phyloP scores from a whole-genome alignment of 1,140 invertebrate species.

The Doryteuthis pealeii region DNA sequence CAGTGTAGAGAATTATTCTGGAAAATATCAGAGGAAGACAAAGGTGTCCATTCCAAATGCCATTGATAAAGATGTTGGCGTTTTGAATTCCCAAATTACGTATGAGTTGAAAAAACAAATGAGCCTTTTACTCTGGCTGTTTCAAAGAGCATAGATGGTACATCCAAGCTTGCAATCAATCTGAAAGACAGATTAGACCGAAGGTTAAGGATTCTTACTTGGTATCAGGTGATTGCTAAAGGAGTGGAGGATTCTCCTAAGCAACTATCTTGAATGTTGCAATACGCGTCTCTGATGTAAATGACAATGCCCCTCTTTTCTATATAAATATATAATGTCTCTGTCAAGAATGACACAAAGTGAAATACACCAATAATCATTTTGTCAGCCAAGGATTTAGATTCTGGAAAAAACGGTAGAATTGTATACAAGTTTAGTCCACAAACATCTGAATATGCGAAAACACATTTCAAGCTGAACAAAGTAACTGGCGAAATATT shows the following conservation, averaged over 20 bases:
- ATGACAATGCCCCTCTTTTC: slow-evolving; percentile 73
- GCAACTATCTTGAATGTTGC: slow-evolving; percentile 71
- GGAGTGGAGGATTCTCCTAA: slow-evolving; percentile 81
- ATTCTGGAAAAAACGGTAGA: slow-evolving; percentile 45
- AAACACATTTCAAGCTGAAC: slow-evolving; percentile 80
- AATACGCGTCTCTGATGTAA: slow-evolving; percentile 35
- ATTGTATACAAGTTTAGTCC: slow-evolving; percentile 70
- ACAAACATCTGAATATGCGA: slow-evolving; percentile 87
- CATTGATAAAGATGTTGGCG: slow-evolving; percentile 66
- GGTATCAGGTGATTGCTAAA: slow-evolving; percentile 80
- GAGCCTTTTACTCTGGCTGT: slow-evolving; percentile 37
- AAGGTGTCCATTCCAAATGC: slow-evolving; percentile 69
- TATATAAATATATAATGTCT: slow-evolving; percentile 47
- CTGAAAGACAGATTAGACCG: slow-evolving; percentile 70
- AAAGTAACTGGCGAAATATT: slow-evolving; percentile 30
- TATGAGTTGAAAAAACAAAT: slow-evolving; percentile 47
- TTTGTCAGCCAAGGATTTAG: slow-evolving; percentile 35
- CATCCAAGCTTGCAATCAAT: slow-evolving; percentile 41
- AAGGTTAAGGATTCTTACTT: slow-evolving; percentile 87
- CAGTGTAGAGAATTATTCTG: too few relatives aligned
- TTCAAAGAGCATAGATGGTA: slow-evolving; percentile 40
- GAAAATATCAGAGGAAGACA: slow-evolving; percentile 46
- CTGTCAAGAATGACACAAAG: slow-evolving; percentile 30
- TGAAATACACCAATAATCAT: slow-evolving; percentile 30
- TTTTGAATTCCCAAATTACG: slow-evolving; percentile 53